phyloP scores from a whole-genome alignment of 2,797 vertebrate species.

The Acanthiza pusilla region DNA sequence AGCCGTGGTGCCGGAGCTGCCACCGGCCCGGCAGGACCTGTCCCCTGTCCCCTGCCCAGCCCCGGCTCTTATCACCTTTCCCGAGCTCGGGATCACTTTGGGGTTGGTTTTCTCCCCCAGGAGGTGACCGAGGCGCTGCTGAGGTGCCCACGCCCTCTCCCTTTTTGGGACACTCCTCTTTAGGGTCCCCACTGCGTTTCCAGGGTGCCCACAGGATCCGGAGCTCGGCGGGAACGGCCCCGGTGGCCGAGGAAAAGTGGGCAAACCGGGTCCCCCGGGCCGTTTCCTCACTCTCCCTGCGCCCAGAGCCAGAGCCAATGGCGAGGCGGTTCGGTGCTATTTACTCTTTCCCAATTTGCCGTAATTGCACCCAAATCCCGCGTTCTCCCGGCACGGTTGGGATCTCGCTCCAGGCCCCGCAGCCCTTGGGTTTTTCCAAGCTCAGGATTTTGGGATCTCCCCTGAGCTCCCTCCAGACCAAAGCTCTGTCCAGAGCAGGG shows the following conservation, averaged over 20 bases:
- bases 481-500: rapidly evolving
- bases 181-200: rapidly evolving
- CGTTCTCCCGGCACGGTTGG: rapidly evolving
- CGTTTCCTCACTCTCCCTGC: rapidly evolving
- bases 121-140: rapidly evolving
- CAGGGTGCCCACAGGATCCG: rapidly evolving
- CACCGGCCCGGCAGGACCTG: background rate
- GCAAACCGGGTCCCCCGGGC: background rate
- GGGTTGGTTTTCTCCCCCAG: background rate
- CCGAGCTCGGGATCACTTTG: rapidly evolving
- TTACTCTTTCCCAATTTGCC: background rate
- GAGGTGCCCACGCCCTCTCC: background rate
- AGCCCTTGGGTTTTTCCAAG: rapidly evolving
- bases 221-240: rapidly evolving
- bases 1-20: background rate
- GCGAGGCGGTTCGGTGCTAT: background rate
- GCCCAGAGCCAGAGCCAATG: rapidly evolving
- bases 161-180: background rate
- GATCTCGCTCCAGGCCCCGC: background rate
- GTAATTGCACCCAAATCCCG: background rate
- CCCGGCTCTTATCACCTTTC: background rate
- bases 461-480: background rate
- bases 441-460: rapidly evolving
- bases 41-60: background rate
- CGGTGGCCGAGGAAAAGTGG: background rate